phyloP scores from a whole-genome alignment of 2,113 vertebrate genomes.

The Serilophus lunatus region DNA sequence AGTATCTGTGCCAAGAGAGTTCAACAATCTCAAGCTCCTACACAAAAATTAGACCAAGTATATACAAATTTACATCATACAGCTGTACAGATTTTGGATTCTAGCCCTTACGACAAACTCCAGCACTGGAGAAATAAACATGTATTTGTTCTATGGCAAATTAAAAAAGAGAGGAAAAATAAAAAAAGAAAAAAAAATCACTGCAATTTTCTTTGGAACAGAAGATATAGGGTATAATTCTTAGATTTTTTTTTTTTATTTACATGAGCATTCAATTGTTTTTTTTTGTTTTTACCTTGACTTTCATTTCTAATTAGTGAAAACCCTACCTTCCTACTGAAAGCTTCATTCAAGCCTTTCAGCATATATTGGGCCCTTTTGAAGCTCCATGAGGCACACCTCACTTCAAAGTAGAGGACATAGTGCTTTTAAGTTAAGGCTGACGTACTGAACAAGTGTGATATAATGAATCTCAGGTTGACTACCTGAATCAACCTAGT shows the following conservation, averaged over 20 bases:
- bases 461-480: background rate
- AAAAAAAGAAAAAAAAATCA: background rate
- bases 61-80: background rate
- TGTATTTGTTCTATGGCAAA: background rate
- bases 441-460: background rate
- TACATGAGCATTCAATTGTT: background rate
- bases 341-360: background rate
- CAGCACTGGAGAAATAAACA: background rate
- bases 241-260: background rate
- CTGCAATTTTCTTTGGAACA: background rate
- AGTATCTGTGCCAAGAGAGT: background rate
- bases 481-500: background rate
- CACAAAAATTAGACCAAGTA: background rate
- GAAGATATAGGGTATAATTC: background rate
- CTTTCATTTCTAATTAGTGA: background rate
- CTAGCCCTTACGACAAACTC: background rate
- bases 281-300: background rate
- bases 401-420: background rate
- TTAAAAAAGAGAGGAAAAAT: fast-evolving
- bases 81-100: background rate
- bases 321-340: background rate
- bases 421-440: background rate
- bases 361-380: background rate
- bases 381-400: background rate
- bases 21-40: background rate